Evolutionary conservation across 2,797 vertebrate species (phyloP).

Genomic region (Eulemur albifrons): DNA sequence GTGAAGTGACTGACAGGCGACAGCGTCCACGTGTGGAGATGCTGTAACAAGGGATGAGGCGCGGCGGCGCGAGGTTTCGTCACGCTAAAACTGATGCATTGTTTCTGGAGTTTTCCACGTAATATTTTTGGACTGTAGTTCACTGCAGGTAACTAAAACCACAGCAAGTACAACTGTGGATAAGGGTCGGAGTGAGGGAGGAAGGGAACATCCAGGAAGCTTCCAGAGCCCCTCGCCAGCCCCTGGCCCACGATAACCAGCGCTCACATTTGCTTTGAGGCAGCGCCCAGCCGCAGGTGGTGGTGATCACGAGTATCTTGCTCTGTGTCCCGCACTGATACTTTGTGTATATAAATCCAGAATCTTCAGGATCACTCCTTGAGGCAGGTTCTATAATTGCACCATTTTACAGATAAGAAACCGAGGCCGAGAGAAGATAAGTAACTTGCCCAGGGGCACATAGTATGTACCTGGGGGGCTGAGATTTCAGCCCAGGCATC

Average conservation of each 20-base stretch:
- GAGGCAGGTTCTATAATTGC: not conserved
- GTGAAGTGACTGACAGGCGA: not conserved
- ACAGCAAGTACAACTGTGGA: not conserved
- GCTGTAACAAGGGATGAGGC: not conserved
- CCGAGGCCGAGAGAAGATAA: not conserved
- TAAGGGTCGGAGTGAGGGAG: not conserved
- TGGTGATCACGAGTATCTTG: accelerated
- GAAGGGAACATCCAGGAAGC: not conserved
- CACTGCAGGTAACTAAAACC: not conserved
- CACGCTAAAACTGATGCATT: not conserved
- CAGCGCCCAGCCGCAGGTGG: not conserved
- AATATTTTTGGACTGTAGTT: not conserved
- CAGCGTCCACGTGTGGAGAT: not conserved
- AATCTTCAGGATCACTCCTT: not conserved
- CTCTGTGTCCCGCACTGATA: accelerated
- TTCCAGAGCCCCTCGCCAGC: not conserved
- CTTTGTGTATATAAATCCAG: not conserved
- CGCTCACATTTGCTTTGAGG: accelerated
- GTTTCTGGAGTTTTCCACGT: not conserved
- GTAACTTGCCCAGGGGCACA: not conserved
- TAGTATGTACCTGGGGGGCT: not conserved
- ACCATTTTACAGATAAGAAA: not conserved
- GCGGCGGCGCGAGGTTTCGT: not conserved
- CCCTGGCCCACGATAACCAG: accelerated
- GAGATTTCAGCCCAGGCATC: not conserved